These are phyloP conservation scores for Mandrillus leucophaeus DNA, from an alignment of 2,113 vertebrate genomes.

Conservation along the genomic window DNA sequence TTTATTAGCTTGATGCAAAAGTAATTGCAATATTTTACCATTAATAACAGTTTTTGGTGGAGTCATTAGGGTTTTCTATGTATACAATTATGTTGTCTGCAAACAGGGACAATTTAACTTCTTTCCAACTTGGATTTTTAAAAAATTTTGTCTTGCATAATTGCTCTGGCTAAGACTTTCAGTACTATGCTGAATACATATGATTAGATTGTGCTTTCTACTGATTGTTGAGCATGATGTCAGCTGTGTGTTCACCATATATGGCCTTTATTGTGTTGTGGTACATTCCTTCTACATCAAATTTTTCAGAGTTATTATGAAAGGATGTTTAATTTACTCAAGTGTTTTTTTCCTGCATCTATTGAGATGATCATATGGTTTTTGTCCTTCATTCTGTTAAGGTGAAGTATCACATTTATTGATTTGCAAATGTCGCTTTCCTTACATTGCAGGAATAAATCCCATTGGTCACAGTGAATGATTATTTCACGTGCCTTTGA, in stretches of 20 bases:
- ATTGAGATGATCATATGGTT: neutral
- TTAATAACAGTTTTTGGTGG: neutral
- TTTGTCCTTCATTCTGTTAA: neutral
- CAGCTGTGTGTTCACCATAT: neutral
- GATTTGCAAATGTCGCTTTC: neutral
- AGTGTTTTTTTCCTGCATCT: neutral
- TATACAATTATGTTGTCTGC: neutral
- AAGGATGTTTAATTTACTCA: neutral
- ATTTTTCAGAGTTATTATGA: neutral
- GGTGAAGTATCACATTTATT: neutral
- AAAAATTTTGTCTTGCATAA: neutral
- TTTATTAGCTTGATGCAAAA: no score
- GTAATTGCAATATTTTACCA: no score
- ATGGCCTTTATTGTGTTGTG: neutral
- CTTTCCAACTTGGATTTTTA: neutral
- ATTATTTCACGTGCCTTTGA: neutral
- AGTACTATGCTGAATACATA: neutral
- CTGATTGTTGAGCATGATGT: neutral
- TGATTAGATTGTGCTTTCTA: neutral
- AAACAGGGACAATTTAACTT: neutral
- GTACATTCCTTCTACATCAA: neutral
- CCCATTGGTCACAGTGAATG: neutral
- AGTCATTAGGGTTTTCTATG: neutral
- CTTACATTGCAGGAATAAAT: neutral
- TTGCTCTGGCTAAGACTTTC: neutral